Evolutionary conservation across 2,888 invertebrate genomes (phyloP).

Genomic region (Rotaria sp.): DNA sequence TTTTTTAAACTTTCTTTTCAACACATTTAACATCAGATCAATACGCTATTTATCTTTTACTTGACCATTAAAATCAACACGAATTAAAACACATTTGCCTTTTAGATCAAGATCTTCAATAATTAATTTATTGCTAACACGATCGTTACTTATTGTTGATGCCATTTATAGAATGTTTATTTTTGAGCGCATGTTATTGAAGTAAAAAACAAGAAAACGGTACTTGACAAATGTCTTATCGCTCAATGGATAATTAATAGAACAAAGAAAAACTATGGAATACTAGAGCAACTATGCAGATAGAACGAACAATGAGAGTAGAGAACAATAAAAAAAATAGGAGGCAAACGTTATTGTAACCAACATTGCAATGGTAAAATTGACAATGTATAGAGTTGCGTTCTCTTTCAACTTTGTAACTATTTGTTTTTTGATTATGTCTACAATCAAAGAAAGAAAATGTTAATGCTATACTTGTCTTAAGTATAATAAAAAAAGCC

Average conservation of each 20-base stretch:
- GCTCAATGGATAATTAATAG: not conserved
- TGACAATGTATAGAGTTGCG: no score
- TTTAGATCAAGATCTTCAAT: slow-evolving; percentile 77
- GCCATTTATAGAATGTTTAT: slow-evolving; percentile 41
- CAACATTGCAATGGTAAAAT: not conserved
- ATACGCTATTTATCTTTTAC: slow-evolving; percentile 96
- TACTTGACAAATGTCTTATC: not conserved
- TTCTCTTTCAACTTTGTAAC: no score
- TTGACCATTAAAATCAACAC: slow-evolving; percentile 93
- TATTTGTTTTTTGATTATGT: not conserved
- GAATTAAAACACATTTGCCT: slow-evolving; percentile 83
- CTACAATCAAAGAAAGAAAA: no score
- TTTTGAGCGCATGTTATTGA: not conserved
- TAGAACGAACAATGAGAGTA: not conserved
- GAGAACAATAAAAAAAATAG: not conserved
- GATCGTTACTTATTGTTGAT: slow-evolving; percentile 48
- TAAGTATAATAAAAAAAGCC: no score
- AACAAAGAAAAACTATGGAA: not conserved
- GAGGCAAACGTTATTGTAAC: not conserved
- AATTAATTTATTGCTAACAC: slow-evolving; percentile 82
- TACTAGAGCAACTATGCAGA: not conserved
- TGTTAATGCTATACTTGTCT: no score
- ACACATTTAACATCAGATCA: slow-evolving; percentile 82
- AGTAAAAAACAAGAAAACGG: not conserved
- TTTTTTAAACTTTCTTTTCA: slow-evolving; percentile 81